These are phyloP conservation scores for Poeciliopsis infans DNA, from an alignment of 2,797 vertebrate species.

Conservation along the genomic window DNA sequence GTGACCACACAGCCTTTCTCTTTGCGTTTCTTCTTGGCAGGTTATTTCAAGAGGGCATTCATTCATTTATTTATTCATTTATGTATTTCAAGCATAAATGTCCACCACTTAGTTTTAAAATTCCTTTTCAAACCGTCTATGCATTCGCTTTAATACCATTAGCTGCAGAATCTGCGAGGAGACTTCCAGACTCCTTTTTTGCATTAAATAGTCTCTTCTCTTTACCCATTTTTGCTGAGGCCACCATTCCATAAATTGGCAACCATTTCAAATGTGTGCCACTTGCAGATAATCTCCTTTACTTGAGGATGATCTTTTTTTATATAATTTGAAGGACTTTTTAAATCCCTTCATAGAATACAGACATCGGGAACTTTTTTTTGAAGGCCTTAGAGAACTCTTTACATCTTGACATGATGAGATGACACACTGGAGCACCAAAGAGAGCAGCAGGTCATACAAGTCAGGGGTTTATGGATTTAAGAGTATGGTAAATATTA, in stretches of 20 bases:
- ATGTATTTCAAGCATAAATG: neutral
- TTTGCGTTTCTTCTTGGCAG: neutral
- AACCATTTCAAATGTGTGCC: slow-evolving; percentile 5
- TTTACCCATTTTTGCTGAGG: neutral
- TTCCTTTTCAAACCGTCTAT: neutral
- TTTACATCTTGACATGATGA: neutral
- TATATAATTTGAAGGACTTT: neutral
- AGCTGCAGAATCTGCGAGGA: neutral
- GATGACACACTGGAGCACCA: neutral
- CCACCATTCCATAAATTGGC: neutral
- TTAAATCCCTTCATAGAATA: slow-evolving; percentile 1
- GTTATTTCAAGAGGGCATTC: neutral
- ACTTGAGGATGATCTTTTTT: neutral
- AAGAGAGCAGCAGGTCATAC: slow-evolving; percentile 1
- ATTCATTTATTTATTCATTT: slow-evolving; percentile 2
- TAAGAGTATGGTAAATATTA: slow-evolving; percentile 1
- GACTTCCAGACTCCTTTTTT: neutral
- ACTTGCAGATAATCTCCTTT: neutral
- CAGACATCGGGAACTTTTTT: neutral
- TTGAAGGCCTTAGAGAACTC: neutral
- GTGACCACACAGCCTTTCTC: neutral
- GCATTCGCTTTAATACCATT: neutral
- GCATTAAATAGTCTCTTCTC: neutral
- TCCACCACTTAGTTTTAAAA: neutral
- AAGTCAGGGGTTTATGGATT: slow-evolving; percentile 10